phyloP scores from a whole-genome alignment of 2,888 invertebrate genomes.

The Mantis religiosa region DNA sequence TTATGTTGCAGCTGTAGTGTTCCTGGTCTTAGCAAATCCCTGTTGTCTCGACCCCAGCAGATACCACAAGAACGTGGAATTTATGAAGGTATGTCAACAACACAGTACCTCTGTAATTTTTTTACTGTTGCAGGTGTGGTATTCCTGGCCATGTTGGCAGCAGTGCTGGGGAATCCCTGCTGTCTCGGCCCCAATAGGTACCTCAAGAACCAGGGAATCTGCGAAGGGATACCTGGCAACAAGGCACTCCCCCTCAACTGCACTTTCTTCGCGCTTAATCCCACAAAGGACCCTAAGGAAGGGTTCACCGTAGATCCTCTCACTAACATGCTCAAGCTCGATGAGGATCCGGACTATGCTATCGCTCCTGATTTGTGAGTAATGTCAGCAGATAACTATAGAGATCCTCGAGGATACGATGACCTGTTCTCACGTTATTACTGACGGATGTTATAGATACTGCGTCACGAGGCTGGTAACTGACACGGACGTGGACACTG shows the following conservation, averaged over 20 bases:
- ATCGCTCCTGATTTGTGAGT: neutral
- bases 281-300: neutral
- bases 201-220: neutral
- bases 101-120: too few relatives aligned
- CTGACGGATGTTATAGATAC: slow-evolving; percentile 37
- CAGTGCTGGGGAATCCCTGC: neutral
- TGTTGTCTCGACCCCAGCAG: neutral
- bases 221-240: neutral
- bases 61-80: neutral
- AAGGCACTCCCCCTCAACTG: neutral
- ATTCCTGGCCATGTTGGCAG: neutral
- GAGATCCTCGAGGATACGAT: too few relatives aligned
- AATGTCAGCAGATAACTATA: neutral
- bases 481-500: neutral
- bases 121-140: neutral
- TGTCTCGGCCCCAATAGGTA: neutral
- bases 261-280: slow-evolving; percentile 5
- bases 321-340: neutral
- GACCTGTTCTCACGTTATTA: too few relatives aligned
- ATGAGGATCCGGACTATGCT: neutral
- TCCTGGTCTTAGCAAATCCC: neutral
- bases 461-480: slow-evolving; percentile 36
- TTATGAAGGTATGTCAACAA: too few relatives aligned
- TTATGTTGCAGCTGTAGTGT: neutral
- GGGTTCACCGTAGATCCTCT: neutral